Base-by-base conservation (phyloP, 1,140 invertebrate genomes). In the Temnothorax curvispinosus region DNA sequence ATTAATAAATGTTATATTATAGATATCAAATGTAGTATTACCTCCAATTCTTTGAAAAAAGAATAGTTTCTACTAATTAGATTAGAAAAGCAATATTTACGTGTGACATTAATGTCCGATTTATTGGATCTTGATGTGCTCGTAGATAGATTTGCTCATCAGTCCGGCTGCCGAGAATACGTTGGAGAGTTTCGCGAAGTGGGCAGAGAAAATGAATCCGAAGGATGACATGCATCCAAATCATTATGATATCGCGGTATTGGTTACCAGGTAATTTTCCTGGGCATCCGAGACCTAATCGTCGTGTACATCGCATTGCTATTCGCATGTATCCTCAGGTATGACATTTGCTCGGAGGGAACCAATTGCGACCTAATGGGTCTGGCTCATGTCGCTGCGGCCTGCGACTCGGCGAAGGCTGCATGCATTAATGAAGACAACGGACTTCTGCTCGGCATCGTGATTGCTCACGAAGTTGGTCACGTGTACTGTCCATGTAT, bases 191-290 rank as follows among this genome's bases (percentile, higher is more conserved):
- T 97, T 98, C 92, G 97, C 97, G 87, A 95, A 96, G 71, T 98
- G 97, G 97, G 96, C 97, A 82, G 92, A 95, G n/a, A 96, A 95
- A 50, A 95, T 97, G 65, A 97, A 98, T 95, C 96, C 96, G 0
- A 95, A 95, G 72, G 96, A 97, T 89, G 95, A 96, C n/a, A 93
- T 95, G 7, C 96, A 97, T 93, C 97, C 97, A 0, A 96, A 97
- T 89, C 97, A 98, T 93, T 97, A 97, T 92, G 97, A 98, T 92
- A 96, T 98, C 18, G 97, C 97, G 2, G 96, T 97, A 78, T 95
- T 98, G 9, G 91, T 98, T 13, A 98, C 97, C 9, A 97, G 97
- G 97, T 97, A 58, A 67, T 41, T 71, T 60, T 35, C 3, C n/a
- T 32, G 18, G 27, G 3, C 8, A 47, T 54, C 58, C 27, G 27